These are phyloP conservation scores for Odontothrips loti DNA, from an alignment of 2,888 invertebrate species.

Conservation along the genomic window DNA sequence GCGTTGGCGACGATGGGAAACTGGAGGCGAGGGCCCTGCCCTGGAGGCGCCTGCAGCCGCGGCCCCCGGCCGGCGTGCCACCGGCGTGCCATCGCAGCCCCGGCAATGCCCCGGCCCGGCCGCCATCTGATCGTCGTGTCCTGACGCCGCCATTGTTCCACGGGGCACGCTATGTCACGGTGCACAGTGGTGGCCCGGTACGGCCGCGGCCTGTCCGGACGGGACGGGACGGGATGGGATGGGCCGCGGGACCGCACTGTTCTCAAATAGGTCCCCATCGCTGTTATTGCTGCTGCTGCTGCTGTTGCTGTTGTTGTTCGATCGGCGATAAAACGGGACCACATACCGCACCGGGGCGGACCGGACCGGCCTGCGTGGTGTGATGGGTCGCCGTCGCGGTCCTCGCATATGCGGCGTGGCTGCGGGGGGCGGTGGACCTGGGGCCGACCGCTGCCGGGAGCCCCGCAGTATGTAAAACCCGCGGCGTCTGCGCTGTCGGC, in stretches of 20 bases:
- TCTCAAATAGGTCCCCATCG: slow-evolving; percentile 8
- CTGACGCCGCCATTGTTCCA: slow-evolving; percentile 12
- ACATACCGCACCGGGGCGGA: not conserved
- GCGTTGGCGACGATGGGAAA: slow-evolving; percentile 17
- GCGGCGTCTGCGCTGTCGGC: no score
- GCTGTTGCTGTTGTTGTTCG: slow-evolving; percentile 16
- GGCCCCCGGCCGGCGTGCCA: no score
- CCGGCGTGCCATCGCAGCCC: no score
- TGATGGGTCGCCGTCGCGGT: no score
- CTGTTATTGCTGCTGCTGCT: not conserved
- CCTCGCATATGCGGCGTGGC: no score
- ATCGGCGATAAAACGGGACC: slow-evolving; percentile 20
- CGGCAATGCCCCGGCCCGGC: not conserved
- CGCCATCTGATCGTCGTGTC: slow-evolving; percentile 11
- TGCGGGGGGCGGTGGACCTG: not conserved
- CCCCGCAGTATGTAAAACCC: not conserved
- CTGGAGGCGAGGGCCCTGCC: not conserved
- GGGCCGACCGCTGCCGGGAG: not conserved
- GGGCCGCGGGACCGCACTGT: slow-evolving; percentile 4
- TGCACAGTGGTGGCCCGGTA: not conserved
- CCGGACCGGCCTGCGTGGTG: not conserved
- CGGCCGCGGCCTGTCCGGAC: not conserved
- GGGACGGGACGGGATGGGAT: not conserved
- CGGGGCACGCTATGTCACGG: slow-evolving; percentile 11
- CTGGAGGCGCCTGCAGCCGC: not conserved